Base-by-base conservation (phyloP, 2,113 vertebrate genomes). In the Caranx melampygus region DNA sequence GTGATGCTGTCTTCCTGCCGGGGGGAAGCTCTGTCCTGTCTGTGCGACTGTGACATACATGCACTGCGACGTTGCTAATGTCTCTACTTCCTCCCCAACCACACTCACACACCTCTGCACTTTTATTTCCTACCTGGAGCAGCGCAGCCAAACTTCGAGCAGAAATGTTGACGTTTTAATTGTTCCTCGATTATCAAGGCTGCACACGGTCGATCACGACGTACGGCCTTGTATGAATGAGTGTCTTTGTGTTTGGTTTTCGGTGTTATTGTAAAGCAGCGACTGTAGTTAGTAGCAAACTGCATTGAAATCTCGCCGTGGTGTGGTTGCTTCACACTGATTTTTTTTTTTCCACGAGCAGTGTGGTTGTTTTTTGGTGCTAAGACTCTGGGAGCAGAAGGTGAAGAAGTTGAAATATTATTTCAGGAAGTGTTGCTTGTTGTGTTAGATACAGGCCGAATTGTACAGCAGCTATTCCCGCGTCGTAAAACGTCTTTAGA, bases 1-100 rank as follows among this genome's bases (percentile, higher is more conserved):
- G 90, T 81, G 88, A 89, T 89, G 90, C 82, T 71, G 74, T 45
- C 73, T 84, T 84, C 76, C 66, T 75, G 54, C 20, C 58, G 40
- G 61, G 61, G 78, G 73, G 64, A 76, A n/a, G 61, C 71, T 42
- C 75, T 71, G 51, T 72, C 42, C 70, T 74, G 71, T 70, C 78
- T 72, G 69, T 63, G 68, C 65, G 49, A 42, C 71, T 57, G 47
- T 75, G 40, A 60, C 77, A 63, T 75, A 7, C 78, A 51, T 74
- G 81, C 85, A 81, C 70, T 47, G 79, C 84, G 61, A 77, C 80
- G 51, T 34, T 72, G 65, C 72, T 63, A 64, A 40, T 40, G 58
- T 45, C 34, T 26, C 15, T 4, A 10, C 14, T 5, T 16, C 6
- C 67, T 20, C 37, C 15, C 10, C 26, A 26, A 26, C 26, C 26